Evolutionary conservation across 2,113 vertebrate genomes (phyloP).

Genomic region (Bubo bubo): DNA sequence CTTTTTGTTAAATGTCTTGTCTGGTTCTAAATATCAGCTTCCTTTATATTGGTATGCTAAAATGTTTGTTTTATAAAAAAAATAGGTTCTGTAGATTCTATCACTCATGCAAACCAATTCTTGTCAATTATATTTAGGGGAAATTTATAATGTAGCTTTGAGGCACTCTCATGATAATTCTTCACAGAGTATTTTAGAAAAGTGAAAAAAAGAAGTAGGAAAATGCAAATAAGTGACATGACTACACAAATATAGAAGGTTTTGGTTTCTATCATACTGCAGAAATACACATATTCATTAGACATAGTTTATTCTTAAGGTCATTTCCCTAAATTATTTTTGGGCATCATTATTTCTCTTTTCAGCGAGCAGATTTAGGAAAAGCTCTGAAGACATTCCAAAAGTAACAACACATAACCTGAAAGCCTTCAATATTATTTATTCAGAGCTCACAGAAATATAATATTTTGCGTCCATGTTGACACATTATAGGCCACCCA

Average conservation of each 20-base stretch:
- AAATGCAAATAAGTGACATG: neutral
- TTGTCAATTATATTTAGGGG: neutral
- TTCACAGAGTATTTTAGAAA: neutral
- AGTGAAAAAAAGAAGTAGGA: neutral
- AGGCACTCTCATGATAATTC: neutral
- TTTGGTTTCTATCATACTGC: neutral
- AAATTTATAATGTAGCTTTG: neutral
- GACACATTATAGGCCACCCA: neutral
- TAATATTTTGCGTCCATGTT: neutral
- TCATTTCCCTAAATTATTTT: neutral
- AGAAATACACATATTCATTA: neutral
- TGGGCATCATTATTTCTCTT: neutral
- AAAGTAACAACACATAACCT: neutral
- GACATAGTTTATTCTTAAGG: neutral
- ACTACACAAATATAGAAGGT: neutral
- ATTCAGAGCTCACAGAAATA: neutral
- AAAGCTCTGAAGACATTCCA: neutral
- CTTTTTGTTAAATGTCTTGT: neutral
- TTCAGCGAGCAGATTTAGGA: neutral
- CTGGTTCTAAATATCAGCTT: neutral
- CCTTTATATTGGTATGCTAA: neutral
- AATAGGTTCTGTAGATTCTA: neutral
- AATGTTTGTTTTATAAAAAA: neutral
- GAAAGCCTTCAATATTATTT: neutral
- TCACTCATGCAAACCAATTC: neutral